Percentiles rank a stretch among this genome's conserved stretches.
These are phyloP conservation scores for Centropyge bicolor DNA, from an alignment of 2,797 vertebrate genomes.

Conservation along the genomic window DNA sequence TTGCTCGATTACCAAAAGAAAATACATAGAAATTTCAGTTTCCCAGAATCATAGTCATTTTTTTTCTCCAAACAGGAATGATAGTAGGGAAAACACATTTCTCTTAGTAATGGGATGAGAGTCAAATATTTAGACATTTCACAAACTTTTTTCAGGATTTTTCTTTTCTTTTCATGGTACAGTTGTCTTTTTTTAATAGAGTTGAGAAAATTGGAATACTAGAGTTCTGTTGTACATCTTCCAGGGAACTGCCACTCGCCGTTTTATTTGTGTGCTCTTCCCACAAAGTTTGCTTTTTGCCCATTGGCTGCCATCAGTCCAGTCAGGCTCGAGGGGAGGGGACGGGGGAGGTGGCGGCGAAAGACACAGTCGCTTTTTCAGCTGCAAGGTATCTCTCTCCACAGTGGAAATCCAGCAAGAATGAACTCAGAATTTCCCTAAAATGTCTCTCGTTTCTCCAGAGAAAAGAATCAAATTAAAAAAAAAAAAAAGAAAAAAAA, in stretches of 20 bases:
- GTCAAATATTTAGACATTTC: constrained; percentile 92
- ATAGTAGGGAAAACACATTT: constrained; percentile 85
- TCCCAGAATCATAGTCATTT: constrained; percentile 78
- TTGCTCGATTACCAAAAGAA: constrained; percentile 77
- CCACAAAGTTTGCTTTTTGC: constrained; percentile 71
- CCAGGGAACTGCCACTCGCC: constrained; percentile 73
- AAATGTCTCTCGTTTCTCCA: constrained; percentile 76
- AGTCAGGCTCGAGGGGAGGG: constrained; percentile 64
- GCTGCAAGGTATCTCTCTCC: constrained; percentile 68
- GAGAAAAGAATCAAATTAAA: constrained; percentile 58
- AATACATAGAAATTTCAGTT: constrained; percentile 79
- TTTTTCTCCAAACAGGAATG: constrained; percentile 82
- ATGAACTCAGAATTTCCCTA: constrained; percentile 64
- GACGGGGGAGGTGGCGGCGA: constrained; percentile 26
- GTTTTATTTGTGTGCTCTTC: constrained; percentile 72
- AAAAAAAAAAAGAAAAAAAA: constrained; percentile 30
- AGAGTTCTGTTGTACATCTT: constrained; percentile 84
- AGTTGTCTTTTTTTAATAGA: constrained; percentile 85
- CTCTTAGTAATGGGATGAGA: constrained; percentile 86
- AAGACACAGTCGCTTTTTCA: constrained; percentile 69
- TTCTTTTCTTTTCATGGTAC: constrained; percentile 85
- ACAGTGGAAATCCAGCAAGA: constrained; percentile 73
- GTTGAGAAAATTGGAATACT: constrained; percentile 88
- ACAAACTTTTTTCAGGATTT: constrained; percentile 87
- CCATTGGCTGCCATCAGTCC: constrained; percentile 76